These are phyloP conservation scores for Pomatostomus ruficeps DNA, from an alignment of 2,113 vertebrate species.

Conservation along the genomic window DNA sequence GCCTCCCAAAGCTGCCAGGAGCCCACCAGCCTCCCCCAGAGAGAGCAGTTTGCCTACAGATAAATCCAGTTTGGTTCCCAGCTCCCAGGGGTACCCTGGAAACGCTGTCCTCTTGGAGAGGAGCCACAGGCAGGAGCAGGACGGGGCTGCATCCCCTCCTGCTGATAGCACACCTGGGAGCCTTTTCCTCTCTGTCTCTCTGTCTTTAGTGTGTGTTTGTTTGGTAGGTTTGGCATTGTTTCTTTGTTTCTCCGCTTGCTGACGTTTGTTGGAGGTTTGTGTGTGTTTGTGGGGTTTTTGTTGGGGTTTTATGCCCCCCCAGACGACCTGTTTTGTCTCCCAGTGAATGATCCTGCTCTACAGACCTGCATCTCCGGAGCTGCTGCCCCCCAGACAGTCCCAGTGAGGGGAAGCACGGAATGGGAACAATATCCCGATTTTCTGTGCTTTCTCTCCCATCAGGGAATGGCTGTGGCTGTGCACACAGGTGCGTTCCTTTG, in stretches of 20 bases:
- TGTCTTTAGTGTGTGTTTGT: too few species aligned
- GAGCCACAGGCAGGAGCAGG: not conserved
- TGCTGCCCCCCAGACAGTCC: not conserved
- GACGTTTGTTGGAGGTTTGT: not conserved
- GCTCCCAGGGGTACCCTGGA: rapidly evolving
- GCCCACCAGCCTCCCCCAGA: not conserved
- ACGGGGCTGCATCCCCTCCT: not conserved
- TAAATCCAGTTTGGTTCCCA: not conserved
- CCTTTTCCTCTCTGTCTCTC: too few species aligned
- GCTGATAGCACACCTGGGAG: not conserved
- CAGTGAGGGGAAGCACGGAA: rapidly evolving
- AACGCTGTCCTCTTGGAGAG: not conserved
- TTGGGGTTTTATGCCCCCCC: too few species aligned
- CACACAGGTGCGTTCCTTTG: not conserved
- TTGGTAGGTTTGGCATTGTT: too few species aligned
- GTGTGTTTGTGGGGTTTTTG: not conserved
- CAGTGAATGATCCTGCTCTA: not conserved
- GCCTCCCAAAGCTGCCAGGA: not conserved
- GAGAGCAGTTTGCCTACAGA: not conserved
- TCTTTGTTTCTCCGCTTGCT: not conserved
- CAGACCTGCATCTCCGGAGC: not conserved
- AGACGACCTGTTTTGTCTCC: too few species aligned
- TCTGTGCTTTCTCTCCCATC: not conserved
- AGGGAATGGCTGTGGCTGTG: not conserved
- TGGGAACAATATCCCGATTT: not conserved